A percentile compares a stretch with the other conserved stretches of the same genome.
Evolutionary conservation across 2,888 invertebrate species (phyloP).

Genomic region (Eupithecia centaureata): DNA sequence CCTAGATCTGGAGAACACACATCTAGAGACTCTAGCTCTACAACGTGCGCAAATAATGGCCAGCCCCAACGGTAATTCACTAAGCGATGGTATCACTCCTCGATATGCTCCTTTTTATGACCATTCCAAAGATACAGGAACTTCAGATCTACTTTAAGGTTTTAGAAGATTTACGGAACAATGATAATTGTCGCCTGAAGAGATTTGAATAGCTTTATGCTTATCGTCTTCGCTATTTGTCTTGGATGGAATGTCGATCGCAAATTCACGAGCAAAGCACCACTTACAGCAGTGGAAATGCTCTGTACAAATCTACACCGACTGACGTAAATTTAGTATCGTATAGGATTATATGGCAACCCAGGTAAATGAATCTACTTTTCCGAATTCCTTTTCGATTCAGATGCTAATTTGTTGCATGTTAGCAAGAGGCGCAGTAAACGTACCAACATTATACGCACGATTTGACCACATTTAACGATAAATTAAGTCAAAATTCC

Average conservation of each 20-base stretch:
- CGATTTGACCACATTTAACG: slow-evolving; percentile 56
- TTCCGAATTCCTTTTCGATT: slow-evolving; percentile 15
- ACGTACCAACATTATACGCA: slow-evolving; percentile 47
- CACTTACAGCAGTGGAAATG: background rate
- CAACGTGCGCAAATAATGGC: slow-evolving; percentile 67
- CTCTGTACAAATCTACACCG: background rate
- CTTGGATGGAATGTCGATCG: slow-evolving; percentile 5
- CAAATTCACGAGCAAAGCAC: background rate
- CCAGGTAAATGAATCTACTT: background rate
- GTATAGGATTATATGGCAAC: background rate
- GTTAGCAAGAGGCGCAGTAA: slow-evolving; percentile 22
- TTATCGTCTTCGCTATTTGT: slow-evolving; percentile 20
- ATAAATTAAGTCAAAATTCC: slow-evolving; percentile 58
- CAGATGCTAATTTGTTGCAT: slow-evolving; percentile 14
- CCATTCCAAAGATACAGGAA: slow-evolving; percentile 67
- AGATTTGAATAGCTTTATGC: slow-evolving; percentile 20
- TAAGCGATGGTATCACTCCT: slow-evolving; percentile 76
- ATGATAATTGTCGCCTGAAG: slow-evolving; percentile 31
- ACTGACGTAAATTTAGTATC: background rate
- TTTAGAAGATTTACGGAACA: slow-evolving; percentile 36
- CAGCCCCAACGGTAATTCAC: slow-evolving; percentile 71
- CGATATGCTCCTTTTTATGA: slow-evolving; percentile 79
- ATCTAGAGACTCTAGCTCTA: slow-evolving; percentile 55
- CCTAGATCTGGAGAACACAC: slow-evolving; percentile 25
- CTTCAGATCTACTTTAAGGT: slow-evolving; percentile 55